Percentiles rank a stretch among this genome's conserved stretches.
Evolutionary conservation across 2,888 invertebrate species (phyloP).

Genomic region (Belgica antarctica): DNA sequence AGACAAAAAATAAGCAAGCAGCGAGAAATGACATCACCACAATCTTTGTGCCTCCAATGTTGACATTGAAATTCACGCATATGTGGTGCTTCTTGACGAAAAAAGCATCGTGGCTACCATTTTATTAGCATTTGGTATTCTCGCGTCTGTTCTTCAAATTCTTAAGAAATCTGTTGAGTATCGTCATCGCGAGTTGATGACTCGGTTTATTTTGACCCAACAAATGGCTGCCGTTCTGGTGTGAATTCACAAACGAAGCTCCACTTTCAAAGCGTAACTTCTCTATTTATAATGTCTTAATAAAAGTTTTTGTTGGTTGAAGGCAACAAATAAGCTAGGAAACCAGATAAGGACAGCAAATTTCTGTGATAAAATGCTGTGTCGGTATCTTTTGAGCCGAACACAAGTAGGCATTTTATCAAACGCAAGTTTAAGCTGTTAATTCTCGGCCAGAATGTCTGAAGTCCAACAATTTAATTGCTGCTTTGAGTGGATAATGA

Average conservation of each 20-base stretch:
- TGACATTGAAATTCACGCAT: constrained; percentile 31
- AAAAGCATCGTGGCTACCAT: background rate
- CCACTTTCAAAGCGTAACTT: constrained; percentile 5
- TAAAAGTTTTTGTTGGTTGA: background rate
- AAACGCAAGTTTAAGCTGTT: no score
- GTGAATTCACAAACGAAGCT: background rate
- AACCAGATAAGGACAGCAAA: background rate
- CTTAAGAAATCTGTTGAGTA: constrained; percentile 1
- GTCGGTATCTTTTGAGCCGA: background rate
- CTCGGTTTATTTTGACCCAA: background rate
- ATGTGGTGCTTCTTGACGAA: background rate
- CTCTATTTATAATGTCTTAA: background rate
- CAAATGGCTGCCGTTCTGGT: background rate
- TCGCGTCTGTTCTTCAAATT: background rate
- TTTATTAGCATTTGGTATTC: constrained; percentile 3
- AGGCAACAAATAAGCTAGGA: background rate
- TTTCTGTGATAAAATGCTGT: background rate
- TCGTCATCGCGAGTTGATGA: background rate
- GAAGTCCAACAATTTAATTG: no score
- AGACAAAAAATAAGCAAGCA: background rate
- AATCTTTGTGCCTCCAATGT: background rate
- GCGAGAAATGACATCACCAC: background rate
- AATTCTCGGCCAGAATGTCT: no score
- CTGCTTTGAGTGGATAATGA: no score
- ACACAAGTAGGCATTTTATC: background rate